A percentile compares a stretch with the other conserved stretches of the same genome.
Evolutionary conservation across 2,113 vertebrate species (phyloP).

Genomic region (Galeopterus variegatus): DNA sequence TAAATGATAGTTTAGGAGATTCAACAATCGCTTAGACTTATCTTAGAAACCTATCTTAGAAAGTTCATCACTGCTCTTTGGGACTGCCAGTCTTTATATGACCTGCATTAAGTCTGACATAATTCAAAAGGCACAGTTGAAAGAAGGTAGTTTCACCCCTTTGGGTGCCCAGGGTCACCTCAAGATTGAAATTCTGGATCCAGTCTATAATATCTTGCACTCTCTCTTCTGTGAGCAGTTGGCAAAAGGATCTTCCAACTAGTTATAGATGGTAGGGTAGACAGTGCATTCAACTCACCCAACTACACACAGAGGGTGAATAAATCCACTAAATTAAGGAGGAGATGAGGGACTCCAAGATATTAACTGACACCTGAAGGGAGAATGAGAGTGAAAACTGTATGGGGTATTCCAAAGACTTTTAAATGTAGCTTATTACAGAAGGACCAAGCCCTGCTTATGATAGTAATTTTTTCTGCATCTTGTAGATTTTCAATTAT

Average conservation of each 20-base stretch:
- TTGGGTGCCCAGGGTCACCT: not conserved
- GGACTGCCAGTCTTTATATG: not conserved
- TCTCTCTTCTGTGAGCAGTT: not conserved
- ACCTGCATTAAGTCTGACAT: not conserved
- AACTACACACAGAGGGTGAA: not conserved
- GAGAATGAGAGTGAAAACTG: conserved; percentile 47
- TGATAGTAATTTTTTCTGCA: conserved; percentile 77
- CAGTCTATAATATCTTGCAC: not conserved
- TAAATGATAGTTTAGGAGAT: not conserved
- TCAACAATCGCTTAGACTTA: too few relatives aligned
- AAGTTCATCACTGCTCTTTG: not conserved
- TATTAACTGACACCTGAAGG: not conserved
- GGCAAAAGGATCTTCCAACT: not conserved
- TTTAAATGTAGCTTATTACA: conserved; percentile 58
- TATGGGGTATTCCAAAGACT: conserved; percentile 45
- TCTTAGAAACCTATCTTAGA: too few relatives aligned
- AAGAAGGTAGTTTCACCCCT: not conserved
- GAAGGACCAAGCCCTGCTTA: conserved; percentile 67
- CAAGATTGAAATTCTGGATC: not conserved
- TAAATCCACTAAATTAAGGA: conserved; percentile 59
- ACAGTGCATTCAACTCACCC: not conserved
- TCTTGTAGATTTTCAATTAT: conserved; percentile 81
- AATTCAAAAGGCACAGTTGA: not conserved
- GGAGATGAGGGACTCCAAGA: not conserved
- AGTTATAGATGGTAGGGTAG: not conserved